phyloP scores from a whole-genome alignment of 2,113 vertebrate genomes.

The Equus quagga region DNA sequence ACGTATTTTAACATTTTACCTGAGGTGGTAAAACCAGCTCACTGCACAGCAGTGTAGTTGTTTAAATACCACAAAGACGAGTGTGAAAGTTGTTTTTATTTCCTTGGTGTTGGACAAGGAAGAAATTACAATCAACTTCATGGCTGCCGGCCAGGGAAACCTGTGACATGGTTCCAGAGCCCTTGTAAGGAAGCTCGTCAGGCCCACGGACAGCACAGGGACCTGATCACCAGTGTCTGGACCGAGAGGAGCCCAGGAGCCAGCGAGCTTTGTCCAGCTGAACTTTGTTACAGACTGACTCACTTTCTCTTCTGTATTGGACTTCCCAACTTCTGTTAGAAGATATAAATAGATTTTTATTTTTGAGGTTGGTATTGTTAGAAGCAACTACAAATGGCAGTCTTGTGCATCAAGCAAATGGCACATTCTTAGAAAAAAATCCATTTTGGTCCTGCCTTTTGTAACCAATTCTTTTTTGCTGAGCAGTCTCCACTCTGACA shows the following conservation, averaged over 20 bases:
- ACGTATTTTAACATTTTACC: conserved; percentile 41
- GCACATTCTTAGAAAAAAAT: background rate
- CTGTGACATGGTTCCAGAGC: background rate
- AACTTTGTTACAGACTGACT: background rate
- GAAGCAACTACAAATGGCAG: conserved; percentile 3
- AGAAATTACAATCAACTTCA: background rate
- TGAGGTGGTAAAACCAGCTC: conserved; percentile 17
- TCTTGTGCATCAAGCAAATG: conserved; percentile 22
- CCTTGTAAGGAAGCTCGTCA: background rate
- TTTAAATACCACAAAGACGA: conserved; percentile 43
- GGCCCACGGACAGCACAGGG: background rate
- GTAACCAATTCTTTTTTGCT: background rate
- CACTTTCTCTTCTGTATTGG: background rate
- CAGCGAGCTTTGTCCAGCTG: background rate
- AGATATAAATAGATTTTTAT: background rate
- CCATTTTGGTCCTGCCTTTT: background rate
- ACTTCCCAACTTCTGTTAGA: background rate
- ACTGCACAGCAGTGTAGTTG: background rate
- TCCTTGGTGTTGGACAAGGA: conserved; percentile 33
- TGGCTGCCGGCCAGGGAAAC: background rate
- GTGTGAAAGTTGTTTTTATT: background rate
- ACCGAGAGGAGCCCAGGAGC: background rate
- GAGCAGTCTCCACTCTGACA: background rate
- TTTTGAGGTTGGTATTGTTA: background rate
- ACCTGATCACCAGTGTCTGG: background rate